Conservation (phyloP, 2,113 vertebrate species). For the Drymodes brunneopygia region DNA sequence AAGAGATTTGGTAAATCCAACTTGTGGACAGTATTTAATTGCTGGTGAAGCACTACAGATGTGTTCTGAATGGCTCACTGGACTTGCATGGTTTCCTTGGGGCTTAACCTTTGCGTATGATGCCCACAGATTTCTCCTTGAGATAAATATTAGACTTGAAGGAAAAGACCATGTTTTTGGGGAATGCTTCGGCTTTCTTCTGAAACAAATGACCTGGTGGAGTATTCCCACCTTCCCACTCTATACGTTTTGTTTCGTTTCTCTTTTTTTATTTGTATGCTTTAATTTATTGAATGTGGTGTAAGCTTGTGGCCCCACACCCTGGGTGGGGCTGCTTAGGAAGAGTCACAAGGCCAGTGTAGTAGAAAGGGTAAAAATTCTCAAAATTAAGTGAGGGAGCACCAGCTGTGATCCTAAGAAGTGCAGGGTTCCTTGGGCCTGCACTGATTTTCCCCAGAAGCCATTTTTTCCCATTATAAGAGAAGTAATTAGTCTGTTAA, state of each 20-base stretch:
- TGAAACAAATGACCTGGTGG: neutral
- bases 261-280: neutral
- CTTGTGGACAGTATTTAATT: neutral
- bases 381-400: neutral
- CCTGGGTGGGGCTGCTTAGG: neutral
- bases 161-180: neutral
- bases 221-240: neutral
- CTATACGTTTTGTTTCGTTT: accelerated
- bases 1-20: conserved; percentile 15
- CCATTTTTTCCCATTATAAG: neutral
- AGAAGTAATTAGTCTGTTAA: neutral
- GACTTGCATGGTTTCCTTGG: neutral
- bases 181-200: neutral
- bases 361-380: neutral
- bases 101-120: neutral
- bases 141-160: neutral
- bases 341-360: neutral
- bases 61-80: neutral
- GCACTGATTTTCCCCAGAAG: neutral
- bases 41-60: neutral
- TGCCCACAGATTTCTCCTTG: neutral
- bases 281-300: neutral
- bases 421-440: neutral
- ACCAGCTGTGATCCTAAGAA: neutral
- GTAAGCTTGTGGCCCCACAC: neutral